phyloP scores from a whole-genome alignment of 2,113 vertebrate genomes.

The Dipodomys spectabilis region DNA sequence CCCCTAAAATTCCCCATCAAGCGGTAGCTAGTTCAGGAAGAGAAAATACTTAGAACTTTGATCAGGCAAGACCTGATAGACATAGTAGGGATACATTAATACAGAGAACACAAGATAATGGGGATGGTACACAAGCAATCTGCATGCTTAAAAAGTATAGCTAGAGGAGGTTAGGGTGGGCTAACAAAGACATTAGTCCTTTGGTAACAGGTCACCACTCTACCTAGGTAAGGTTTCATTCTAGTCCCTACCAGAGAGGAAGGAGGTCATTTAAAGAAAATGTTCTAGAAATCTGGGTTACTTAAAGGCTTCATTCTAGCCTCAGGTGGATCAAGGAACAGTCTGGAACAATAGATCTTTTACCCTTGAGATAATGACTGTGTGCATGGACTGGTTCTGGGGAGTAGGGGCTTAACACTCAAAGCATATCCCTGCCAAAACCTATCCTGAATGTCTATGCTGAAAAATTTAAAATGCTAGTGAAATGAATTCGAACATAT shows the following conservation, averaged over 20 bases:
- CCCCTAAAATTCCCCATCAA: not conserved
- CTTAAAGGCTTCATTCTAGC: too few species aligned
- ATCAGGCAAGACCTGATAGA: not conserved
- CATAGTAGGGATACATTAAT: not conserved
- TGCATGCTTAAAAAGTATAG: not conserved
- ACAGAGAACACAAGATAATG: not conserved
- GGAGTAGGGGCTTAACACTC: too few species aligned
- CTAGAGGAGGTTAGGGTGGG: not conserved
- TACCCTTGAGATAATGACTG: too few species aligned
- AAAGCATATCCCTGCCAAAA: too few species aligned
- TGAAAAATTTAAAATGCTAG: too few species aligned
- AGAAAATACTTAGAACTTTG: slow-evolving; percentile 1
- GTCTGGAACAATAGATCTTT: too few species aligned
- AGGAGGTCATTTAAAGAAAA: too few species aligned
- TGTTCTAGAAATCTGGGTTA: too few species aligned
- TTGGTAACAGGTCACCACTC: not conserved
- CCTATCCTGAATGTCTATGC: too few species aligned
- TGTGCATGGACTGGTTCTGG: too few species aligned
- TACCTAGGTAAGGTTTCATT: not conserved
- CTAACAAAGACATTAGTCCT: not conserved
- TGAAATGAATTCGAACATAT: too few species aligned
- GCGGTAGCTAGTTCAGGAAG: not conserved
- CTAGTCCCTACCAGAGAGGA: not conserved
- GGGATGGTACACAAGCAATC: not conserved
- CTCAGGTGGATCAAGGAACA: too few species aligned